A percentile compares a stretch with the other conserved stretches of the same genome.
These are phyloP conservation scores for Mustelus asterias DNA, from an alignment of 2,113 vertebrate species.

Conservation along the genomic window DNA sequence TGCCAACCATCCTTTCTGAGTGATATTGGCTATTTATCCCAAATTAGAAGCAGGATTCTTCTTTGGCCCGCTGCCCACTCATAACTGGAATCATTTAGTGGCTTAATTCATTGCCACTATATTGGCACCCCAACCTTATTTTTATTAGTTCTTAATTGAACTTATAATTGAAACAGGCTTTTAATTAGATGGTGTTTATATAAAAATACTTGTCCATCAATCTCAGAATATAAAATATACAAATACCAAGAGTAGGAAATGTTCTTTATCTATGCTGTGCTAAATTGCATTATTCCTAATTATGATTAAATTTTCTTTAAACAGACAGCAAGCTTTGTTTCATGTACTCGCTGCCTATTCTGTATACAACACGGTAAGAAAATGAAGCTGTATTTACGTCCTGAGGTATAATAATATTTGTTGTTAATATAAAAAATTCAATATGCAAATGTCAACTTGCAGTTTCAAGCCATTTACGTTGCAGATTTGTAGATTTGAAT, in stretches of 20 bases:
- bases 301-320: slow-evolving; percentile 44
- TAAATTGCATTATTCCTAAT: background rate
- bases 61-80: background rate
- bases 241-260: background rate
- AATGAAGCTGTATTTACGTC: background rate
- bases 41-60: background rate
- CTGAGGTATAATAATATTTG: background rate
- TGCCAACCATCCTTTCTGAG: background rate
- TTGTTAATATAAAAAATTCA: background rate
- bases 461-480: background rate
- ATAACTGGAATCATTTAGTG: background rate
- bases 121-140: background rate
- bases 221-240: background rate
- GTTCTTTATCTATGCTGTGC: background rate
- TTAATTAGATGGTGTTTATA: background rate
- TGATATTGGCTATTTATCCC: background rate
- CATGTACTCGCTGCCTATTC: slow-evolving; percentile 85
- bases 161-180: background rate
- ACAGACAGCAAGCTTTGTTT: slow-evolving; percentile 82
- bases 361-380: slow-evolving; percentile 83
- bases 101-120: background rate
- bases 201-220: background rate
- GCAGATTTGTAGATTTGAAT: background rate
- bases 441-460: background rate
- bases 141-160: background rate